Percentiles rank a stretch among this genome's conserved stretches.
These are phyloP conservation scores for Hirtodrosophila histrioides DNA, from an alignment of 2,888 invertebrate species.

Conservation along the genomic window DNA sequence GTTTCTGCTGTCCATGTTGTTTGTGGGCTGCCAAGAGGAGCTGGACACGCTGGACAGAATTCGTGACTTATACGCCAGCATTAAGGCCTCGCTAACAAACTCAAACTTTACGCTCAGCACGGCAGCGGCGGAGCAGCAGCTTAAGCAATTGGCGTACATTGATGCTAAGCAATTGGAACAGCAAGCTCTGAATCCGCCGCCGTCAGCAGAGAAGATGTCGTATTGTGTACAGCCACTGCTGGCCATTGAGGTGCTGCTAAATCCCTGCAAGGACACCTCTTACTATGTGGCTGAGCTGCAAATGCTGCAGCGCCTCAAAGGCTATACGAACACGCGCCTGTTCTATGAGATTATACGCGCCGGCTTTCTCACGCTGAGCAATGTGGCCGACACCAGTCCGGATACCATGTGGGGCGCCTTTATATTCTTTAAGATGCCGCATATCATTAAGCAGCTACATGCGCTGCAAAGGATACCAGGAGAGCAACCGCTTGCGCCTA, in stretches of 20 bases:
- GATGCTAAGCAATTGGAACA: constrained; percentile 82
- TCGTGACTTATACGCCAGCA: constrained; percentile 88
- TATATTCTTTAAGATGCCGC: constrained; percentile 95
- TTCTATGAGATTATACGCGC: constrained; percentile 96
- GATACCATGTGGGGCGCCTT: constrained; percentile 97
- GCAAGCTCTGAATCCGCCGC: constrained; percentile 85
- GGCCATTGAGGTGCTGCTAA: constrained; percentile 92
- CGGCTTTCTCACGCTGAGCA: constrained; percentile 94
- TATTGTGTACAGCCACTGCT: constrained; percentile 92
- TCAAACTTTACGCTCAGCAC: constrained; percentile 78
- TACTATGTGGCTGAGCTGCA: constrained; percentile 92
- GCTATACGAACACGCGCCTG: constrained; percentile 91
- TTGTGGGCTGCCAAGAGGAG: constrained; percentile 92
- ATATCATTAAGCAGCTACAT: constrained; percentile 90
- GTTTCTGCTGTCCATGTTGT: constrained; percentile 92
- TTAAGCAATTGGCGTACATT: constrained; percentile 82
- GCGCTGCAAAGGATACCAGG: constrained; percentile 84
- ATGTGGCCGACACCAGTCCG: constrained; percentile 92
- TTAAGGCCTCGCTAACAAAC: constrained; percentile 80
- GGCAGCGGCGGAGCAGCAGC: constrained; percentile 72
- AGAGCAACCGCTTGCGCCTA: constrained; percentile 60
- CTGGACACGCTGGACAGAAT: constrained; percentile 88
- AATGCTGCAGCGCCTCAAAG: constrained; percentile 93
- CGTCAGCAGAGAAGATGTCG: constrained; percentile 87
- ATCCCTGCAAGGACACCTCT: constrained; percentile 93